A percentile compares a stretch with the other conserved stretches of the same genome.
phyloP scores from a whole-genome alignment of 1,140 invertebrate species.

The Drosophila oshimai region DNA sequence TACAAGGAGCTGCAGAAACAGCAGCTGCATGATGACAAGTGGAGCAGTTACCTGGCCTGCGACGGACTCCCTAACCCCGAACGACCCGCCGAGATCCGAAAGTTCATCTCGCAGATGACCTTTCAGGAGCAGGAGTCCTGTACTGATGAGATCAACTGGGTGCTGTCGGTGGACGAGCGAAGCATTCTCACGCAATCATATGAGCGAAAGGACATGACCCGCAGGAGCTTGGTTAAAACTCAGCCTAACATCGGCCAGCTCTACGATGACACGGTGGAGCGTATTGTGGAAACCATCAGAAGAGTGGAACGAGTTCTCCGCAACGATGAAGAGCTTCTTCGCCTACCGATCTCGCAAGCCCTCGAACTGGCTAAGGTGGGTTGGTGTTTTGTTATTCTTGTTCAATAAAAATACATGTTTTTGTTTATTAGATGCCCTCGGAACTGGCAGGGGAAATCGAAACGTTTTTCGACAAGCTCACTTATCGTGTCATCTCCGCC shows the following conservation, averaged over 20 bases:
- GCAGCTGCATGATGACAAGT: slow-evolving; percentile 15
- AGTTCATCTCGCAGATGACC: slow-evolving; percentile 32
- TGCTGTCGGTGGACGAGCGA: slow-evolving; percentile 37
- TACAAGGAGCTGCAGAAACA: slow-evolving; percentile 9
- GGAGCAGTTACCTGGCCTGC: slow-evolving; percentile 54
- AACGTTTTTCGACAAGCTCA: slow-evolving; percentile 51
- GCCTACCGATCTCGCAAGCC: not conserved
- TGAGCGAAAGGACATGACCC: slow-evolving; percentile 25
- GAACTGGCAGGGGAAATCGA: slow-evolving; percentile 42
- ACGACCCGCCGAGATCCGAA: slow-evolving; percentile 50
- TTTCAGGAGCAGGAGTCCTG: slow-evolving; percentile 12
- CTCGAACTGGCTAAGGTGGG: slow-evolving; percentile 14
- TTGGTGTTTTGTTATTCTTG: not conserved
- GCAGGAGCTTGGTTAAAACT: slow-evolving; percentile 3
- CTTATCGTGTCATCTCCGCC: slow-evolving; percentile 56
- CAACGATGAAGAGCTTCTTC: slow-evolving; percentile 13
- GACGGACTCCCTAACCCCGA: slow-evolving; percentile 53
- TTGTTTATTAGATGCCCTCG: slow-evolving; percentile 11
- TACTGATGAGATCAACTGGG: slow-evolving; percentile 30
- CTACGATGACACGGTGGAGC: slow-evolving; percentile 25
- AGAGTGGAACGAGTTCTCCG: slow-evolving; percentile 23
- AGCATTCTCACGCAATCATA: slow-evolving; percentile 38
- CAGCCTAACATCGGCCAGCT: slow-evolving; percentile 47
- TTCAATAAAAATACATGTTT: not conserved
- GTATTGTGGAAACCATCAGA: slow-evolving; percentile 14